Conservation (phyloP, 2,113 vertebrate species). For the Festucalex cinctus region DNA sequence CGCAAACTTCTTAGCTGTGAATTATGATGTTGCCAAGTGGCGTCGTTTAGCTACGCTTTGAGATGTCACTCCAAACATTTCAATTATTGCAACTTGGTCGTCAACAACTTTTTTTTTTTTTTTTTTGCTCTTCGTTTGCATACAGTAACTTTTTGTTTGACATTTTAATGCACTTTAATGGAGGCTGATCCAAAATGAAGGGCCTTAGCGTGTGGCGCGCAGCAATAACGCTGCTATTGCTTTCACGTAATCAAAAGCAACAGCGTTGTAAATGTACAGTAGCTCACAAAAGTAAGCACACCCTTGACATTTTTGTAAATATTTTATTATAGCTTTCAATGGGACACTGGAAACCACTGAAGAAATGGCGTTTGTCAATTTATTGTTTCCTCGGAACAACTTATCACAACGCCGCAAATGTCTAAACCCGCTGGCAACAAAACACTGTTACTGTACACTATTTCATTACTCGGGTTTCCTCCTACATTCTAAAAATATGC, state of each 20-base stretch:
- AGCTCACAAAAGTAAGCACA: not conserved
- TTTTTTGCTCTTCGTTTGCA: not conserved
- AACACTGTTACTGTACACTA: not conserved
- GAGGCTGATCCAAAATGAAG: not conserved
- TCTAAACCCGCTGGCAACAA: not conserved
- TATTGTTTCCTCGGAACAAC: no score
- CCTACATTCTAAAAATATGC: no score
- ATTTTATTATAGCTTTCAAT: not conserved
- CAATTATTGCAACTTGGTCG: not conserved
- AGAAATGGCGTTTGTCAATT: not conserved
- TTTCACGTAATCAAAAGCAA: not conserved
- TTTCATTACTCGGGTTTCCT: no score
- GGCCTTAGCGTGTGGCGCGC: not conserved
- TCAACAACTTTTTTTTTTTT: not conserved
- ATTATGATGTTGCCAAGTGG: constrained; percentile 7
- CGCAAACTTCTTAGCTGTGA: constrained; percentile 1
- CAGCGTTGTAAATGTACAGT: not conserved
- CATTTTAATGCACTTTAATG: not conserved
- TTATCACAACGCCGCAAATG: no score
- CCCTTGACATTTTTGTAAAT: not conserved
- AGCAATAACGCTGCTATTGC: not conserved
- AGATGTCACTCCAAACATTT: constrained; percentile 1
- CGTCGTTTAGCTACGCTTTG: not conserved
- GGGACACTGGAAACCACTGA: not conserved
- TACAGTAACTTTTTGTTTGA: not conserved